Evolutionary conservation across 1,140 invertebrate species (phyloP).

Genomic region (Drosophila trapezifrons): DNA sequence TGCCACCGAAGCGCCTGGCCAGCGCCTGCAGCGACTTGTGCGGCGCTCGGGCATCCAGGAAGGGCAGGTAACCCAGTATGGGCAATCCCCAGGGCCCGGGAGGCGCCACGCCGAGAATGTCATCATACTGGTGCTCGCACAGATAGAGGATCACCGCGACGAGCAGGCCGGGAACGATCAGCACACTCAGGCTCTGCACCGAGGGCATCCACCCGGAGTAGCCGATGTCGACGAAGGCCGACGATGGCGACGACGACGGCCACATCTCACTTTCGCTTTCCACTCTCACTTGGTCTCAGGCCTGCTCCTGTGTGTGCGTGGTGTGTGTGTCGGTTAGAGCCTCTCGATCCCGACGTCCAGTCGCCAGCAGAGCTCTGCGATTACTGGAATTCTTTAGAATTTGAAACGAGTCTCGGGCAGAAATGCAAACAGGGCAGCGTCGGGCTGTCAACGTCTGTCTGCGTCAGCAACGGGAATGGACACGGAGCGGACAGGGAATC

Average conservation of each 20-base stretch:
- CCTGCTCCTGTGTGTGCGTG: background rate
- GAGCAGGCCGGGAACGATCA: conserved; percentile 29
- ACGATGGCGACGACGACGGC: background rate
- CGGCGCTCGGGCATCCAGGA: conserved; percentile 88
- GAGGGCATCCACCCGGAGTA: background rate
- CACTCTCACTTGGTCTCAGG: conserved; percentile 8
- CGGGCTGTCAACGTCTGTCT: conserved; percentile 33
- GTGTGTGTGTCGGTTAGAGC: conserved; percentile 1
- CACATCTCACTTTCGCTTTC: conserved; percentile 36
- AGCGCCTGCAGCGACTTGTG: conserved; percentile 89
- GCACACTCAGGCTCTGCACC: background rate
- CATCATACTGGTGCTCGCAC: conserved; percentile 53
- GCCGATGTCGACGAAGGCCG: background rate
- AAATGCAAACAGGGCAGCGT: conserved; percentile 46
- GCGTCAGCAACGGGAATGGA: conserved; percentile 22
- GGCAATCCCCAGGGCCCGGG: conserved; percentile 92
- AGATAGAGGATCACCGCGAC: conserved; percentile 42
- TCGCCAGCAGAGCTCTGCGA: conserved; percentile 55
- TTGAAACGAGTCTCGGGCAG: conserved; percentile 60
- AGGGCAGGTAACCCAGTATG: conserved; percentile 91
- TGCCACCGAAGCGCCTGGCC: conserved; percentile 88
- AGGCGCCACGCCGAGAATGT: conserved; percentile 83
- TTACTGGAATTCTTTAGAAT: conserved; percentile 68
- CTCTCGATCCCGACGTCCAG: conserved; percentile 49
- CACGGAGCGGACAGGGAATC: background rate